A percentile compares a stretch with the other conserved stretches of the same genome.
Evolutionary conservation across 37 sponge, comb jelly and placozoan genomes (phyloP).

Genomic region (Mnemiopsis leidyi): DNA sequence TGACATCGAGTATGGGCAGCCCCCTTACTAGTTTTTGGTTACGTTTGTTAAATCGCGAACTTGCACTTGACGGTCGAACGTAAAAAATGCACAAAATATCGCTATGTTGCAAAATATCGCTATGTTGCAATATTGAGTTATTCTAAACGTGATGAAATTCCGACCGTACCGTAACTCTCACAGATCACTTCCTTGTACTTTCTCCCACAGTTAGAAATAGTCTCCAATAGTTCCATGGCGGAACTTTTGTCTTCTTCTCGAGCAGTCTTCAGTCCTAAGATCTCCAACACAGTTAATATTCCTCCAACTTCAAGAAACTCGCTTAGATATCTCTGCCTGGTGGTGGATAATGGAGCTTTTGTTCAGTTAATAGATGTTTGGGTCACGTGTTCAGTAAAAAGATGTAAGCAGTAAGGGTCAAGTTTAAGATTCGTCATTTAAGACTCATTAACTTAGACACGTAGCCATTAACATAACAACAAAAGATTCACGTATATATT

Average conservation of each 20-base stretch:
- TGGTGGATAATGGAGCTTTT: no score
- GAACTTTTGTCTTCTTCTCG: conserved; percentile 68
- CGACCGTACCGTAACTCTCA: conserved; percentile 85
- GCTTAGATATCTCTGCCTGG: conserved; percentile 77
- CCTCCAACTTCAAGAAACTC: conserved; percentile 99
- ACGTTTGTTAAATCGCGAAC: neutral
- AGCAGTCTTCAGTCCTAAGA: conserved; percentile 76
- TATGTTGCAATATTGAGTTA: no score
- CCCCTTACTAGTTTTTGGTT: no score
- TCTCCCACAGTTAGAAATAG: conserved; percentile 78
- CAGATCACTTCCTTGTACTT: conserved; percentile 97
- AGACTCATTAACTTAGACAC: neutral
- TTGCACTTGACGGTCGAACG: neutral
- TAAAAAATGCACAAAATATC: neutral
- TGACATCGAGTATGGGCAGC: no score
- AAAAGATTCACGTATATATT: neutral
- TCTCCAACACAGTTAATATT: conserved; percentile 90
- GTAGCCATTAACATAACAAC: neutral
- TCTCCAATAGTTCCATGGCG: conserved; percentile 75
- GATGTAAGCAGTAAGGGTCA: neutral
- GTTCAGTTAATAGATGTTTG: no score
- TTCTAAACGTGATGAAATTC: neutral
- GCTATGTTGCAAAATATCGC: neutral
- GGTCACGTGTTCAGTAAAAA: no score
- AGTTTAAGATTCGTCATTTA: neutral